A percentile compares a stretch with the other conserved stretches of the same genome.
Conservation (phyloP, 1,140 invertebrate species). For the Cryptotermes secundus region DNA sequence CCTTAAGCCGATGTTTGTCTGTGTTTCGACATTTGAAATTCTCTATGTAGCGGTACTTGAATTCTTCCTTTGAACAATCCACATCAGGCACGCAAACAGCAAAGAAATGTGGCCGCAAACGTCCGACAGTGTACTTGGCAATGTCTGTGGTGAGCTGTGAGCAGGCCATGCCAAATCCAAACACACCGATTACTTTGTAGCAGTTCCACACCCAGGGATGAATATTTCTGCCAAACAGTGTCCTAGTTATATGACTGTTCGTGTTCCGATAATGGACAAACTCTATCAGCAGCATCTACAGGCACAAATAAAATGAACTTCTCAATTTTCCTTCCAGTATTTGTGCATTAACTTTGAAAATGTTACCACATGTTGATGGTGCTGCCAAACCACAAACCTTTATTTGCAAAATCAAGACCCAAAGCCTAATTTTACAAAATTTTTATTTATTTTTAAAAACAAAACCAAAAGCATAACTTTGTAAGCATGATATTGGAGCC, state of each 20-base stretch:
- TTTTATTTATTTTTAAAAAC: too few species aligned
- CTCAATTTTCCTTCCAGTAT: too few species aligned
- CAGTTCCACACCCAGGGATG: slow-evolving; percentile 68
- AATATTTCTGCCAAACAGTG: slow-evolving; percentile 58
- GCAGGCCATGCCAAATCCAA: slow-evolving; percentile 80
- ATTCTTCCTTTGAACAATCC: slow-evolving; percentile 55
- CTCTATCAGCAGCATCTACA: slow-evolving; percentile 65
- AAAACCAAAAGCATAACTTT: too few species aligned
- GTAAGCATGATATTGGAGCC: too few species aligned
- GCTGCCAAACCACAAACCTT: too few species aligned
- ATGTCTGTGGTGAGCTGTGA: slow-evolving; percentile 84
- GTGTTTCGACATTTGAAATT: slow-evolving; percentile 61
- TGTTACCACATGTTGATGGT: too few species aligned
- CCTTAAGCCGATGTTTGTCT: slow-evolving; percentile 62
- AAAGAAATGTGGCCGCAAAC: slow-evolving; percentile 90
- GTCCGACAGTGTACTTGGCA: slow-evolving; percentile 88
- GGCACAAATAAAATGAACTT: too few species aligned
- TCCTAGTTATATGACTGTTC: slow-evolving; percentile 45
- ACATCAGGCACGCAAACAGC: slow-evolving; percentile 66
- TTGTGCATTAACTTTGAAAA: too few species aligned
- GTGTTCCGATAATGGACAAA: slow-evolving; percentile 54
- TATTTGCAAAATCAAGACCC: too few species aligned
- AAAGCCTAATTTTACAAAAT: too few species aligned
- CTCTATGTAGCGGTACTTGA: slow-evolving; percentile 63
- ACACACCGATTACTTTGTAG: slow-evolving; percentile 74